Evolutionary conservation across 2,888 invertebrate genomes (phyloP).

Genomic region (Spilarctia lutea): DNA sequence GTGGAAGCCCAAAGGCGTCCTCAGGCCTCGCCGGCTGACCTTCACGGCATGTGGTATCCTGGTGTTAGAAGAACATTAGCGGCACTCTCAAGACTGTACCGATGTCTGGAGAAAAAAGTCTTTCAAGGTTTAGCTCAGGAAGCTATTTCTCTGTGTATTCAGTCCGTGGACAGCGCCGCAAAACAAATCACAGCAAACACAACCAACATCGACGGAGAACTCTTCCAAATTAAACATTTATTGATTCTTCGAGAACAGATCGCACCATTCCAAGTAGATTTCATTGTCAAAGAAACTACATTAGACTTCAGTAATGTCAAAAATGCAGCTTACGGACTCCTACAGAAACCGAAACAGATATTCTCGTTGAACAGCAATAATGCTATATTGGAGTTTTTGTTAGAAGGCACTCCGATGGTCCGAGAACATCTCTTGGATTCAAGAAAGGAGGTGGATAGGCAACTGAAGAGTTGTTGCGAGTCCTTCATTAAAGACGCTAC

Average conservation of each 20-base stretch:
- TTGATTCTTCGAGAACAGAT: slow-evolving; percentile 99
- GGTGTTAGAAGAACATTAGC: slow-evolving; percentile 97
- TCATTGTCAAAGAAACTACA: slow-evolving; percentile 96
- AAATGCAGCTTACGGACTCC: slow-evolving; percentile 92
- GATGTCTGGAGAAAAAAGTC: slow-evolving; percentile 97
- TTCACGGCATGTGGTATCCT: slow-evolving; percentile 99
- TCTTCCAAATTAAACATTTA: slow-evolving; percentile 99
- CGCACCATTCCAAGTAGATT: slow-evolving; percentile 98
- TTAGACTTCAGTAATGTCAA: slow-evolving; percentile 97
- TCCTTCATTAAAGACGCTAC: slow-evolving; percentile 94
- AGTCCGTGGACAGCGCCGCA: slow-evolving; percentile 94
- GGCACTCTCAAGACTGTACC: slow-evolving; percentile 93
- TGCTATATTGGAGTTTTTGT: slow-evolving; percentile 95
- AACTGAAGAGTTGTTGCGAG: slow-evolving; percentile 96
- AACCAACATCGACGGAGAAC: slow-evolving; percentile 95
- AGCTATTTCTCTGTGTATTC: slow-evolving; percentile 96
- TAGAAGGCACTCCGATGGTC: slow-evolving; percentile 97
- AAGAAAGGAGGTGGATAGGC: slow-evolving; percentile 97
- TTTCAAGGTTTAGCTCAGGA: slow-evolving; percentile 99
- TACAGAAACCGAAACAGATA: slow-evolving; percentile 93
- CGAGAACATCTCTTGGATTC: slow-evolving; percentile 97
- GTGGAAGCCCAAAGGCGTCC: slow-evolving; percentile 73
- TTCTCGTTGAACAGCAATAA: slow-evolving; percentile 96
- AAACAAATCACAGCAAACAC: slow-evolving; percentile 92
- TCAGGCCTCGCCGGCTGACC: slow-evolving; percentile 94